Evolutionary conservation across 2,888 invertebrate species (phyloP), one percentile per base, ranked within the genome.

Genomic region (Heliconius erato): DNA sequence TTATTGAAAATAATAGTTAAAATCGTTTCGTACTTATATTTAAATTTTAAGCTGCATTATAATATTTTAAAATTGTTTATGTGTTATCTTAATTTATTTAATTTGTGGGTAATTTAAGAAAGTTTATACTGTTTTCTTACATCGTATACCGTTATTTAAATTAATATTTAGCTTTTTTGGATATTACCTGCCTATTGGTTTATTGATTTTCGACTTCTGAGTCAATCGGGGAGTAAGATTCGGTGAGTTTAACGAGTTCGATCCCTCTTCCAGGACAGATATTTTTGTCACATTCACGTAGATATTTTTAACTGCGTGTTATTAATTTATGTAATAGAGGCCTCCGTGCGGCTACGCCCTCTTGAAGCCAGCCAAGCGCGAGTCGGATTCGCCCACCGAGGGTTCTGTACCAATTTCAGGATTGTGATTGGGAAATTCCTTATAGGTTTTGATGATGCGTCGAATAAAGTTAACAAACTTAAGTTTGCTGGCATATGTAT

Each of bases 51-150:
- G 23, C 11, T 40, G 40, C 11, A 11, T 40, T 40, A 40, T 40
- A 40, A 9, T 40, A 40, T 40, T 71, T 44, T 71, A 0, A 40
- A 26, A n/a, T 71, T 40, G 11, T 0, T n/a, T 44, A 14, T 71
- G n/a, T 44, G 3, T 71, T n/a, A n/a, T 71, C 12, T 14, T 71
- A n/a, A n/a, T 2, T 71, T 71, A n/a, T 40, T 44, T 6, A 19
- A 44, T 40, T 26, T 71, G 71, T 3, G 71, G 71, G 71, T 71
- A 71, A 26, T n/a, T 71, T 71, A 16, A 71, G 40, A 71, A 2
- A 40, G n/a, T 14, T 32, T 35, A 23, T 11, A 71, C n/a, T 71
- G 40, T 28, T 26, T 11, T 59, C 6, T 59, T 59, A 59, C 59
- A 59, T 59, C 23, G 3, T 19, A 59, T 11, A 59, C 9, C 19